A percentile compares a stretch with the other conserved stretches of the same genome.
These are phyloP conservation scores for Rhyzopertha dominica DNA, from an alignment of 1,140 invertebrate genomes.

Conservation along the genomic window DNA sequence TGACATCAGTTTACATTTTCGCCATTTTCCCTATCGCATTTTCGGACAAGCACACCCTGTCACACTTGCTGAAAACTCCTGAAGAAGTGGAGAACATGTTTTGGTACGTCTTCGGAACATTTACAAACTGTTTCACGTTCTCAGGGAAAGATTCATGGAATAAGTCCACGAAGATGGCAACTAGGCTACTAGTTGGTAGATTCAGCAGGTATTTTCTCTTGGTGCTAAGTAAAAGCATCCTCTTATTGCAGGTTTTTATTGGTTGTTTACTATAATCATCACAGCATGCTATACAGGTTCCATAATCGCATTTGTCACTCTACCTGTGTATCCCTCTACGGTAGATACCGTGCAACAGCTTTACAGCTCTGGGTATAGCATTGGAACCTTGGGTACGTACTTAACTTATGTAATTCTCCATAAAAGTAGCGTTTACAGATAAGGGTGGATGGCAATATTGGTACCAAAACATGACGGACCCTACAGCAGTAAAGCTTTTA, in stretches of 20 bases:
- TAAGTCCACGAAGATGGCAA: constrained; percentile 61
- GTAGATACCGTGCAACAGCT: constrained; percentile 61
- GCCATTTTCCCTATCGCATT: constrained; percentile 65
- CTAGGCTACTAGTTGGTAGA: constrained; percentile 62
- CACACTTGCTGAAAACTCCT: constrained; percentile 58
- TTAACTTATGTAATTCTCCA: not conserved
- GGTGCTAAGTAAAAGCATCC: not conserved
- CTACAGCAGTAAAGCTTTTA: constrained; percentile 53
- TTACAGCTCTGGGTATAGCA: constrained; percentile 52
- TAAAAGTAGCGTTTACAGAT: constrained; percentile 46
- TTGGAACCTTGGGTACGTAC: constrained; percentile 55
- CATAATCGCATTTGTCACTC: constrained; percentile 72
- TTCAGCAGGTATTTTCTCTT: constrained; percentile 3
- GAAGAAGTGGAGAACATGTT: constrained; percentile 70
- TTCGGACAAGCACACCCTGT: constrained; percentile 60
- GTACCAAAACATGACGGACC: constrained; percentile 59
- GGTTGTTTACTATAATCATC: constrained; percentile 74
- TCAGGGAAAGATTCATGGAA: constrained; percentile 62
- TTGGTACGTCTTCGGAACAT: constrained; percentile 76
- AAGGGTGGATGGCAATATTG: constrained; percentile 65
- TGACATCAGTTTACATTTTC: constrained; percentile 64
- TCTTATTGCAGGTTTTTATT: constrained; percentile 59
- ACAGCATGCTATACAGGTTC: constrained; percentile 73
- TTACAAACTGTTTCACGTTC: constrained; percentile 73
- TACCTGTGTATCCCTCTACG: constrained; percentile 64